These are phyloP conservation scores for Epicauta chinensis DNA, from an alignment of 1,140 invertebrate species.

Conservation along the genomic window DNA sequence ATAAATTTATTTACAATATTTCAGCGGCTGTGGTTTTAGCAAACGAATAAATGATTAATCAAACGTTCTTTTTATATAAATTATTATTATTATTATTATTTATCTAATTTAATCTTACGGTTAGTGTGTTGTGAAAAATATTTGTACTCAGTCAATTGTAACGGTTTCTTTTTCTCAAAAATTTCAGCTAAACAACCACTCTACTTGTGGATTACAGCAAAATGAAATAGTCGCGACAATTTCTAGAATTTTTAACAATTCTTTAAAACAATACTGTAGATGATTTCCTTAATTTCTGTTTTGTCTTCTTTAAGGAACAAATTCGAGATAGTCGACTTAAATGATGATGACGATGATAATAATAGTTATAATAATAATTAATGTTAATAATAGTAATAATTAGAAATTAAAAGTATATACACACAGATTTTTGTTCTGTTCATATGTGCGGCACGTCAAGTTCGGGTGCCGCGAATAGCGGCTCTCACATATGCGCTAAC, in stretches of 20 bases:
- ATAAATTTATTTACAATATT: too few relatives aligned
- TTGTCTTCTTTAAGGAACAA: slow-evolving; percentile 18
- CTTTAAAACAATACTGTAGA: slow-evolving; percentile 24
- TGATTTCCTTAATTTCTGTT: slow-evolving; percentile 5
- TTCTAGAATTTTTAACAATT: slow-evolving; percentile 1
- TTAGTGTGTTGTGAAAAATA: too few relatives aligned
- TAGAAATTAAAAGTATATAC: slow-evolving; percentile 19
- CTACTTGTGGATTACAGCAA: too few relatives aligned
- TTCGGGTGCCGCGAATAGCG: slow-evolving; percentile 40
- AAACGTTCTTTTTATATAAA: too few relatives aligned
- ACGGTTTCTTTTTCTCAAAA: not conserved
- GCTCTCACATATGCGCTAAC: slow-evolving; percentile 71
- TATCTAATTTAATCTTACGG: too few relatives aligned
- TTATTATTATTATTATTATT: too few relatives aligned
- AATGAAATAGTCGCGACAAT: slow-evolving; percentile 9
- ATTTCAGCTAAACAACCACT: slow-evolving; percentile 1
- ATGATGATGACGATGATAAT: not conserved
- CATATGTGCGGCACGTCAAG: slow-evolving; percentile 41
- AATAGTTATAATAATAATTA: not conserved
- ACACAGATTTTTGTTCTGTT: slow-evolving; percentile 22
- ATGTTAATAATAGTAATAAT: slow-evolving; percentile 4
- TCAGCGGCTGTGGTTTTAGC: too few relatives aligned
- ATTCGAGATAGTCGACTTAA: slow-evolving; percentile 5
- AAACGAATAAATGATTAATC: too few relatives aligned
- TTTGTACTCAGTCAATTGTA: too few relatives aligned